Percentiles rank a stretch among this genome's conserved stretches.
These are phyloP conservation scores for Bambusicola thoracicus DNA, from an alignment of 2,113 vertebrate genomes.

Conservation along the genomic window DNA sequence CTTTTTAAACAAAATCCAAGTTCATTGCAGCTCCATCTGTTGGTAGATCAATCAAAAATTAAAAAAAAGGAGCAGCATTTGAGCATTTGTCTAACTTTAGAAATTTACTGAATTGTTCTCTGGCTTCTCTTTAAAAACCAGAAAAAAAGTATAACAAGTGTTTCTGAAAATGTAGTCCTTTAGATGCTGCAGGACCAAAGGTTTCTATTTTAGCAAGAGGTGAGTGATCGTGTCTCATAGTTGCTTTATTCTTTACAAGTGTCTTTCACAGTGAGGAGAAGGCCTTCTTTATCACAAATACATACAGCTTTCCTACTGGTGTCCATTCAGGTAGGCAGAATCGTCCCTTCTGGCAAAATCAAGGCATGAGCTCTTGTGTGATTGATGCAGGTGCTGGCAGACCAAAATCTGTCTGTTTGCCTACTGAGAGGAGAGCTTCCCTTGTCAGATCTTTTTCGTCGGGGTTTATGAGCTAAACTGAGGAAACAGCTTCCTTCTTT, in stretches of 20 bases:
- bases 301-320: background rate
- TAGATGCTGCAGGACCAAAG: background rate
- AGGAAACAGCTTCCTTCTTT: background rate
- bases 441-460: background rate
- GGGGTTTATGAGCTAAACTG: background rate
- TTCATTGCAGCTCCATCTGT: background rate
- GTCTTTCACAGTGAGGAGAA: background rate
- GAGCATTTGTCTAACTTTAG: background rate
- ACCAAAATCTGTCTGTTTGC: background rate
- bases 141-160: background rate
- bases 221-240: background rate
- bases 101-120: background rate
- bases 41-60: background rate
- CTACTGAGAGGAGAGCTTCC: background rate
- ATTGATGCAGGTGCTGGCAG: background rate
- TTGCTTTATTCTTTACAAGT: background rate
- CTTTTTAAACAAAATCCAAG: background rate
- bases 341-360: background rate
- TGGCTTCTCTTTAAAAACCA: background rate
- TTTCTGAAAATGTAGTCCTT: background rate
- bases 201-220: background rate
- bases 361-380: background rate
- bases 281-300: background rate
- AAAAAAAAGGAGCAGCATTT: background rate
- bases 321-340: background rate